Evolutionary conservation across 2,888 invertebrate genomes (phyloP).

Genomic region (Cephus nigrinus): DNA sequence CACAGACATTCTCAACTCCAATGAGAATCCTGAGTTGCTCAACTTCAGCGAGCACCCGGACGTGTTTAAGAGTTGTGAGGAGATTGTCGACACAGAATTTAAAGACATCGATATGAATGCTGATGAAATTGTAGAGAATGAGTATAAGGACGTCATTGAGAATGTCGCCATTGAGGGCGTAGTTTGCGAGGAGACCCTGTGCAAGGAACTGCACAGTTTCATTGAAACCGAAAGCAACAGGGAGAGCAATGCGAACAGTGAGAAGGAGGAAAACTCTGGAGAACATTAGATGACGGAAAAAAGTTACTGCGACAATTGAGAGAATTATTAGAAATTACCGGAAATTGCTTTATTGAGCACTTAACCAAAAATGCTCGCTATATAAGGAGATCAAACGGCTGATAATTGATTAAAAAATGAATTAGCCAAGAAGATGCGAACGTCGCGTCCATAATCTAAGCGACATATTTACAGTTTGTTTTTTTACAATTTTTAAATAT

Average conservation of each 20-base stretch:
- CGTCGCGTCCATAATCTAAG: not conserved
- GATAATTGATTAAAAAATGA: not conserved
- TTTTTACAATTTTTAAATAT: not conserved
- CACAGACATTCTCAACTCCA: constrained; percentile 59
- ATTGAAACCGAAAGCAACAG: constrained; percentile 53
- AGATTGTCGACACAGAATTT: constrained; percentile 51
- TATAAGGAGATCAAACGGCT: not conserved
- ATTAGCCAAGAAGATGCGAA: not conserved
- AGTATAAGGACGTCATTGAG: constrained; percentile 49
- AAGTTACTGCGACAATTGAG: not conserved
- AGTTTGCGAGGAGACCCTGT: constrained; percentile 57
- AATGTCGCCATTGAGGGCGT: constrained; percentile 40
- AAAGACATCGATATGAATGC: constrained; percentile 36
- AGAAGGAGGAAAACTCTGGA: constrained; percentile 25
- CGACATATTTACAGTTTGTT: not conserved
- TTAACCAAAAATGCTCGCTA: constrained; percentile 10
- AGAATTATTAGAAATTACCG: not conserved
- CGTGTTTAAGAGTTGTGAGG: constrained; percentile 59
- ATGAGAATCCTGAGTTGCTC: constrained; percentile 52
- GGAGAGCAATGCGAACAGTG: constrained; percentile 28
- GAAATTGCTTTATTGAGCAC: constrained; percentile 9
- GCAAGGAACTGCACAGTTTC: constrained; percentile 55
- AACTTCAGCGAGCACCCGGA: constrained; percentile 50
- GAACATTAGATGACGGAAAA: constrained; percentile 6
- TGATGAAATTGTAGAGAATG: constrained; percentile 21